Base-by-base conservation (phyloP, 2,888 invertebrate species). In the Apotomis turbidana region DNA sequence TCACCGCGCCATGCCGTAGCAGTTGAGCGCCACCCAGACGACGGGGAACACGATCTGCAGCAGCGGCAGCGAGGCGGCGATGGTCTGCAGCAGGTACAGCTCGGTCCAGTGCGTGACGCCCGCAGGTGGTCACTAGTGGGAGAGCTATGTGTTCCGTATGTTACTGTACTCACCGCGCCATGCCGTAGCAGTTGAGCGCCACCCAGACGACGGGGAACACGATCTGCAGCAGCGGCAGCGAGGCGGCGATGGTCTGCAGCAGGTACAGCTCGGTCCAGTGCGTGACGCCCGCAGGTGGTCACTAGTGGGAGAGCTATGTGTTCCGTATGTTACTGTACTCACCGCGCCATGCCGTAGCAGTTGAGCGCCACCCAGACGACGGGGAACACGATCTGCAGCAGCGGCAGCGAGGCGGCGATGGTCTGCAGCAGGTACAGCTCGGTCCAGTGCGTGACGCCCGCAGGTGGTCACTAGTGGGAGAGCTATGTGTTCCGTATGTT, bases 201-300 rank as follows among this genome's bases (percentile, higher is more conserved):
- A 97, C 95, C 98, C 98, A 99, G 74, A 96, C 95, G 0, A 97
- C 84, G 0, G 99, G 98, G 85, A 98, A 97, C 44, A 97, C 27
- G 27, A 27, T 27, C 60, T 98, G 98, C 76, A 98, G 87, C 67
- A 99, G 90, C 0, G 99, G 98, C 71, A 99, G 93, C 9, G 97
- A 95, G 0, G 96, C 95, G 59, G 96, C 95, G 41, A 96, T 95
- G 60, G 97, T 96, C 82, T 96, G 95, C 46, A 96, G 87, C 58
- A 97, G 88, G 83, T 97, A 95, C 82, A 96, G 94, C 82, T 97
- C 96, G 0, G 95, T 94, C 95, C 96, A 96, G 76, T 95, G 27
- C 27, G 27, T 27, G 27, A 27, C 27, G 27, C 27, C 27, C 27
- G 27, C 27, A 27, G 27, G 27, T 27, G 27, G 27, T 27, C 27